A percentile compares a stretch with the other conserved stretches of the same genome.
phyloP scores from a whole-genome alignment of 1,140 invertebrate genomes.

The Zophobas morio region DNA sequence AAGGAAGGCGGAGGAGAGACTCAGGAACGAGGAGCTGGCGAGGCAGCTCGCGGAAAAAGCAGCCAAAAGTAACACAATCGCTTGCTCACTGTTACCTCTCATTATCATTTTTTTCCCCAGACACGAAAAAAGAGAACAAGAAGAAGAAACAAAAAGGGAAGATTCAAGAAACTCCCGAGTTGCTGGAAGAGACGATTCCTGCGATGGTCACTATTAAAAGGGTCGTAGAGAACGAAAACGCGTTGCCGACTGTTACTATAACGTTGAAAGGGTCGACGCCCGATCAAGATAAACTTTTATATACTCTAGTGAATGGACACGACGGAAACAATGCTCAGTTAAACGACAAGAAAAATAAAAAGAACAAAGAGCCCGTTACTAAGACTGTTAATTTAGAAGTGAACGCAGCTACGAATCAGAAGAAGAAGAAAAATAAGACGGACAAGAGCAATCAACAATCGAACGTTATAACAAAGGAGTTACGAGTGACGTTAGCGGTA shows the following conservation, averaged over 20 bases:
- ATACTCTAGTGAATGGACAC: conserved; percentile 81
- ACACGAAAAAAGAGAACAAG: conserved; percentile 42
- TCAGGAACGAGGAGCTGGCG: conserved; percentile 42
- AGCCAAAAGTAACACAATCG: conserved; percentile 11
- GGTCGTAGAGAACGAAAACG: conserved; percentile 76
- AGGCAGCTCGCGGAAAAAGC: conserved; percentile 34
- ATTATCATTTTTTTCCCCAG: neutral
- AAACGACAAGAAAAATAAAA: conserved; percentile 58
- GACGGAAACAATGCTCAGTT: conserved; percentile 49
- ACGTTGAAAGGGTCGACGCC: conserved; percentile 82
- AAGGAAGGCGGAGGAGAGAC: conserved; percentile 47
- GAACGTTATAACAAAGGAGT: conserved; percentile 55
- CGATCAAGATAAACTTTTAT: conserved; percentile 81
- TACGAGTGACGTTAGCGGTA: conserved; percentile 51
- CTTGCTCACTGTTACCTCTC: neutral
- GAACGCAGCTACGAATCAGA: conserved; percentile 59
- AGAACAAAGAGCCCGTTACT: conserved; percentile 47
- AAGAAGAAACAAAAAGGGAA: conserved; percentile 53
- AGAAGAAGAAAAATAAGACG: conserved; percentile 71
- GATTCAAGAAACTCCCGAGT: conserved; percentile 50
- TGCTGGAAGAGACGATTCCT: conserved; percentile 65
- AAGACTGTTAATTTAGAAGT: conserved; percentile 42
- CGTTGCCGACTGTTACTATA: conserved; percentile 82
- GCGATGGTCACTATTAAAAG: conserved; percentile 82
- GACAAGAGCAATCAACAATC: conserved; percentile 50